Conservation (phyloP, 23 tunicate genomes). For the Ciona savignyi region DNA sequence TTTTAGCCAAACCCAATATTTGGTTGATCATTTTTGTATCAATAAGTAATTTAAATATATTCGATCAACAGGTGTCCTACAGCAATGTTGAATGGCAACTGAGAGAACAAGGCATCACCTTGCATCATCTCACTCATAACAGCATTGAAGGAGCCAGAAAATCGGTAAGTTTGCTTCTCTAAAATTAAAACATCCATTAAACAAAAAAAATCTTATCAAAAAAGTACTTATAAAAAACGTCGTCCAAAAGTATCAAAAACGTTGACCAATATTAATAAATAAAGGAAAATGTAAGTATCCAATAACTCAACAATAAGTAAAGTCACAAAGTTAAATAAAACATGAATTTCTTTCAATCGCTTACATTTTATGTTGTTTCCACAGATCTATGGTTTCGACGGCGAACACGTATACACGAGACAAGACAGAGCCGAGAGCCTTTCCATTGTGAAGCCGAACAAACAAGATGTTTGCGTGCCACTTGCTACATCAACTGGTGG, state of each 20-base stretch:
- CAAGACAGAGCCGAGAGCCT: constrained; percentile 12
- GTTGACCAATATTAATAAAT: no score
- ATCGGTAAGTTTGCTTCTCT: constrained; percentile 46
- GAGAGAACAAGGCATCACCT: constrained; percentile 46
- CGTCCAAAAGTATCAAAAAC: no score
- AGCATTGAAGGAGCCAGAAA: constrained; percentile 50
- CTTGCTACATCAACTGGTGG: constrained; percentile 68
- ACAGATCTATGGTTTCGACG: constrained; percentile 70
- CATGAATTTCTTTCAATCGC: not conserved
- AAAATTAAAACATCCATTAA: no score
- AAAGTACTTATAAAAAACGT: no score
- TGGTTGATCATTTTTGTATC: no score
- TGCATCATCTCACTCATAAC: constrained; percentile 50
- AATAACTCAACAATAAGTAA: no score
- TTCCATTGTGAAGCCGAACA: constrained; percentile 42
- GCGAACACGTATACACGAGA: constrained; percentile 23
- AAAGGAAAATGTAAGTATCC: no score
- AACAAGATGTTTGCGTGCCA: constrained; percentile 56
- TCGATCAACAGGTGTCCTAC: not conserved
- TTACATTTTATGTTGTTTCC: not conserved
- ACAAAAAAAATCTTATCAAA: no score
- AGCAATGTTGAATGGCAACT: constrained; percentile 36
- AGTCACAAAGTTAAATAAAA: no score
- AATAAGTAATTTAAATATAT: no score
- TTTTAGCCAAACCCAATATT: no score